Evolutionary conservation across 2,113 vertebrate genomes (phyloP), one percentile per base, ranked within the genome.

Genomic region (Echinops telfairi): DNA sequence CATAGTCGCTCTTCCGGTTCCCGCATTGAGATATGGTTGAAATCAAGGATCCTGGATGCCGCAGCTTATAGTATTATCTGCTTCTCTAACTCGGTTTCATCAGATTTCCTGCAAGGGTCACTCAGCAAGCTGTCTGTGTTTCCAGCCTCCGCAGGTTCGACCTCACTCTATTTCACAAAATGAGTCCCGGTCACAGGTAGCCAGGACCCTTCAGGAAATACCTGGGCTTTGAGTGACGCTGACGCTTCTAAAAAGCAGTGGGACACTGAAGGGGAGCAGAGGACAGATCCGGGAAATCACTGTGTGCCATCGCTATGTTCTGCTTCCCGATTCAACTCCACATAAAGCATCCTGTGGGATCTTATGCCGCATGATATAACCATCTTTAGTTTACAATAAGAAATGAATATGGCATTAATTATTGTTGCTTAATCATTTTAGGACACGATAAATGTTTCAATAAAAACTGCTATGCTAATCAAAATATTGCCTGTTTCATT

Each of bases 401-500:
- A 93, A 95, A 94, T 86, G 82, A 94, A 93, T 83, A 90, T 70
- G 71, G 64, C 81, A 91, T 90, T 95, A 88, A 96, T 89, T 94
- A 95, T 79, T 91, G 33, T 94, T 93, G 66, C 90, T 96, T 94
- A 95, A 96, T 96, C 93, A 96, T 88, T 93, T 96, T 94, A 77
- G 60, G 86, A 92, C 90, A 88, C 89, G 83, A 88, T 93, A 91
- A 96, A 89, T 80, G 75, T 87, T 95, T 93, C 89, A 43, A 66
- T 93, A 94, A 95, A 95, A 96, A 92, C 71, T 94, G 79, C 94
- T 88, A 73, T 71, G 89, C 87, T 93, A 91, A 93, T 96, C 91
- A 97, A 97, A 94, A 96, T 91, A 95, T 91, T 90, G 92, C 86
- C 86, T 75, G 29, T 95, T 90, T 88, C 92, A 96, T 95, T 96